phyloP scores from a whole-genome alignment of 2,888 invertebrate species.

The Ommatoiulus sabulosus region DNA sequence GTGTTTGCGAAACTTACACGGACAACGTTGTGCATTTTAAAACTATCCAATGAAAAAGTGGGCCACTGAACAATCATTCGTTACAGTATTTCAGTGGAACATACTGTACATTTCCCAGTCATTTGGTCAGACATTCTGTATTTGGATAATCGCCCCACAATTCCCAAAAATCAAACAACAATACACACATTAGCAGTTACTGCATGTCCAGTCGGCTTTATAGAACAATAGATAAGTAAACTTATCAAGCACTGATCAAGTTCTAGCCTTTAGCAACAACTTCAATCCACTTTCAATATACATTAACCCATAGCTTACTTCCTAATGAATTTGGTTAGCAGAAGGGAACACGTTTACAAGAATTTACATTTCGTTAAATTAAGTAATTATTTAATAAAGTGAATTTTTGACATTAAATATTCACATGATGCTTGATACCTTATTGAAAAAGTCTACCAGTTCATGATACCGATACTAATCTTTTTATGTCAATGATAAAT shows the following conservation, averaged over 20 bases:
- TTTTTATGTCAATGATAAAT: not conserved
- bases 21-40: not conserved
- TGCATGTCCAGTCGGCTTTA: not conserved
- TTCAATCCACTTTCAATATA: not conserved
- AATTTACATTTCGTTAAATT: not conserved
- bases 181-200: not conserved
- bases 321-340: not conserved
- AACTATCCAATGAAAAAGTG: conserved; percentile 5
- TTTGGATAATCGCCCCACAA: not conserved
- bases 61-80: not conserved
- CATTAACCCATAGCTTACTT: not conserved
- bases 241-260: not conserved
- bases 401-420: conserved; percentile 19
- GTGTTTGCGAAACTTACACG: conserved; percentile 6
- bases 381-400: not conserved
- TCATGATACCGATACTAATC: not conserved
- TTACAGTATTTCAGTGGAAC: not conserved
- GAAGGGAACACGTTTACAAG: not conserved
- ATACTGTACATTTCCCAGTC: not conserved
- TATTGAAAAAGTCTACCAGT: not conserved
- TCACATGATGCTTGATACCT: not conserved
- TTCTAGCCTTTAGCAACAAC: not conserved
- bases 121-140: not conserved
- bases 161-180: not conserved
- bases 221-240: not conserved